Evolutionary conservation across 2,888 invertebrate genomes (phyloP), one percentile per base, ranked within the genome.

Genomic region (Tubulanus polymorphus): DNA sequence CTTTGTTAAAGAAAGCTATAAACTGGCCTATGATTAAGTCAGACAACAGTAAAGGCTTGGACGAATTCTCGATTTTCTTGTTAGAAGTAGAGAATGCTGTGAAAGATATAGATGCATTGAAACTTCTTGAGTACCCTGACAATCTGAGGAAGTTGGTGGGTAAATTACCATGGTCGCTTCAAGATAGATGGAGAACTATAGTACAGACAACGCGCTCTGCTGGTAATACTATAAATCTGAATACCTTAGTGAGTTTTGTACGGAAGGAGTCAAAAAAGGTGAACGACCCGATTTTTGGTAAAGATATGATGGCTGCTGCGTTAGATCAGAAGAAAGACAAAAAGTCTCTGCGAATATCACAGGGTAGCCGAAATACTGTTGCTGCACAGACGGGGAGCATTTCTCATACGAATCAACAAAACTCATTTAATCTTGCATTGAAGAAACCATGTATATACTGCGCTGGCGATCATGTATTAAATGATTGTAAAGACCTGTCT

Each of bases 91-190:
- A 8, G 41, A 20, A 41, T 15, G 41, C 41, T 15, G 41, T 41
- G 18, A 15, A 41, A 15, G 15, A 41, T 5, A n/a, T 20, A n/a
- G 23, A 20, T 3, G 48, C 10, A 5, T 25, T n/a, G 15, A 5
- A 20, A 8, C 51, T 57, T 0, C 41, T 61, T n/a, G 61, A 61
- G 20, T 59, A 59, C 30, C 47, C 56, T 18, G 59, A 61, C 41
- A 59, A 61, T 27, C 23, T 62, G 12, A 53, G 53, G 32, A 32
- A 25, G 3, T 15, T 61, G 2, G 47, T 59, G 3, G n/a, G 35
- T 23, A 59, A 57, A 25, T 29, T 59, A 35, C 59, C 59, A n/a
- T 51, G 49, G 23, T 45, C 54, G 3, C 26, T 60, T 20, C 59
- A 55, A 10, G 59, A 57, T 20, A 20, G 51, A 18, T 61, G 48